Evolutionary conservation across 1,140 invertebrate species (phyloP), one percentile per base, ranked within the genome.

Genomic region (Hylaeus volcanicus): DNA sequence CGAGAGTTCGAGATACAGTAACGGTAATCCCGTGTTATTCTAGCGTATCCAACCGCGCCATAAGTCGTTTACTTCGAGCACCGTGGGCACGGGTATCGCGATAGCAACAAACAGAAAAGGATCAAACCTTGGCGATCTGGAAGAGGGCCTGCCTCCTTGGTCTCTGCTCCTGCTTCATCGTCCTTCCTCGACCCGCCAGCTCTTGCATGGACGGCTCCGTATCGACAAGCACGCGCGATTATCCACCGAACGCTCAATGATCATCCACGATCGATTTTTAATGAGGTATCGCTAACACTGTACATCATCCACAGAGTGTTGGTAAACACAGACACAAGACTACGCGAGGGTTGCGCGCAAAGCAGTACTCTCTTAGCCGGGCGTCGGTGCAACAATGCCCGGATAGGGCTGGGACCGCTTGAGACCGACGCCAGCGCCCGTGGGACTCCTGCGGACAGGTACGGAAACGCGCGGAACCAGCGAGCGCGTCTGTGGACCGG

Each of bases 41-140:
- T 45, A n/a, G 73, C 72, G 66, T 77, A 69, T 77, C 63, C n/a
- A 77, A 56, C 69, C 45, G 41, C 73, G 37, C 12, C 45, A 41
- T 12, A 43, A 61, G n/a, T 51, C 51, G 11, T 2, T 56, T 45
- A 48, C 1, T 53, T 41, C 5, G 15, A 74, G 5, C 5, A 48
- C 15, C 26, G 4, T 1, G 37, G 12, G 39, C 37, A 3, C 37
- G 64, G 37, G 39, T 2, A 65, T 45, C 43, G 45, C 11, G 37
- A 6, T 45, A 43, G 11, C 39, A 51, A 51, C 51, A 39, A 66
- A 6, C 41, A 43, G 1, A n/a, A 2, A 37, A 68, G 5, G 6
- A 64, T 86, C 86, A 53, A 94, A 95, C 95, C 94, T 95, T 95
- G 48, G 94, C 92, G 71, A 95, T 93, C 89, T 95, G 95, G 85